Percentiles rank a stretch among this genome's conserved stretches.
Evolutionary conservation across 2,797 vertebrate species (phyloP).

Genomic region (Cygnus olor): DNA sequence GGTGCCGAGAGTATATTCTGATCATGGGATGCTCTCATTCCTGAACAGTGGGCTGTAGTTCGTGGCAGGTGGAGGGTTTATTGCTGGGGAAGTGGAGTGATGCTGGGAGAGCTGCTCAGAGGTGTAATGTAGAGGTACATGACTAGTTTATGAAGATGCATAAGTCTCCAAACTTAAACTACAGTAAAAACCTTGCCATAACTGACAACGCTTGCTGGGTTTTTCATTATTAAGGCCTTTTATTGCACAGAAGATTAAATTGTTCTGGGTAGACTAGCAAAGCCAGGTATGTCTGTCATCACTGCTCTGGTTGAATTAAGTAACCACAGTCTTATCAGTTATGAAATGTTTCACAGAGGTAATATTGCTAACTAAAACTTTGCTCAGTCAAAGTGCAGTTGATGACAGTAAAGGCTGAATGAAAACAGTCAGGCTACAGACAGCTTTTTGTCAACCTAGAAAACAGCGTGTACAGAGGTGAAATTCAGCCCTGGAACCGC

Average conservation of each 20-base stretch:
- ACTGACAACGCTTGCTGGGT: not conserved
- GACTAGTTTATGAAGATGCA: not conserved
- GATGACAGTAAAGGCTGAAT: constrained; percentile 38
- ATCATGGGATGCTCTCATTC: not conserved
- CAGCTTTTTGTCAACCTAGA: constrained; percentile 61
- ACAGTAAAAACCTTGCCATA: not conserved
- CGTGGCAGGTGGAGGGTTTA: not conserved
- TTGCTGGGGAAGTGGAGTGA: not conserved
- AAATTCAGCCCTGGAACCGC: constrained; percentile 55
- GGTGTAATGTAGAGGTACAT: not conserved
- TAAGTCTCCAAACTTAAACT: not conserved
- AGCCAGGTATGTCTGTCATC: not conserved
- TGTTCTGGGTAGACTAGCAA: constrained; percentile 2
- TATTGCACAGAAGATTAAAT: not conserved
- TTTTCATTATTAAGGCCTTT: not conserved
- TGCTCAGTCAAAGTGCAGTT: constrained; percentile 35
- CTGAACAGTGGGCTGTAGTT: not conserved
- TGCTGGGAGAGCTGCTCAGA: not conserved
- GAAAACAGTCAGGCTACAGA: constrained; percentile 43
- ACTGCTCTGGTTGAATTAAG: not conserved
- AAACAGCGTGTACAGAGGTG: constrained; percentile 56
- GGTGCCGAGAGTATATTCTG: not conserved
- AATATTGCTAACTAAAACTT: constrained; percentile 24
- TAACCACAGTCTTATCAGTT: not conserved
- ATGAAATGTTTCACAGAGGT: not conserved